A percentile compares a stretch with the other conserved stretches of the same genome.
Conservation (phyloP, 1,140 invertebrate genomes). For the Sitophilus oryzae region DNA sequence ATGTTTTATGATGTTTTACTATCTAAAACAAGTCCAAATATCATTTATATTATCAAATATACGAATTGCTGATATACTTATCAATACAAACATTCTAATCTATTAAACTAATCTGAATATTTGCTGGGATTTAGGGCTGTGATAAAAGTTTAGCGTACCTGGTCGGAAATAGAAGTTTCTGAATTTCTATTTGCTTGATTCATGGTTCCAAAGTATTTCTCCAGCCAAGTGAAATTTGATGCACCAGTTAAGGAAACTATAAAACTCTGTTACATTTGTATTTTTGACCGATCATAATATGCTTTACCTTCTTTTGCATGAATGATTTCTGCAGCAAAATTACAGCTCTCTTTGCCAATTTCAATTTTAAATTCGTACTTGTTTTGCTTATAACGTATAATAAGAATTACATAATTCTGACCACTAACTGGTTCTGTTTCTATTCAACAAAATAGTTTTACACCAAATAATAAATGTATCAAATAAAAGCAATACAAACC, state of each 20-base stretch:
- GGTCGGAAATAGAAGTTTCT: slow-evolving; percentile 17
- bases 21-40: no score
- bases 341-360: slow-evolving; percentile 55
- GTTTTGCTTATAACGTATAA: slow-evolving; percentile 52
- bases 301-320: slow-evolving; percentile 51
- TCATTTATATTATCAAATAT: no score
- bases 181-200: slow-evolving; percentile 19
- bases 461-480: no score
- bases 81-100: no score
- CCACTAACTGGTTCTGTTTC: slow-evolving; percentile 51
- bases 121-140: no score
- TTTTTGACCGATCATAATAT: not conserved
- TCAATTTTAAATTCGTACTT: slow-evolving; percentile 59
- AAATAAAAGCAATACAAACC: slow-evolving; percentile 56
- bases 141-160: no score
- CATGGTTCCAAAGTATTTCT: slow-evolving; percentile 36
- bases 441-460: slow-evolving; percentile 28
- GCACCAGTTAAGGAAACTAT: slow-evolving; percentile 28
- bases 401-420: slow-evolving; percentile 53
- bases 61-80: no score
- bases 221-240: slow-evolving; percentile 35
- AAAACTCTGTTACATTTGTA: slow-evolving; percentile 18
- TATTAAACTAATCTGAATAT: no score
- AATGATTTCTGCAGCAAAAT: slow-evolving; percentile 51
- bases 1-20: no score